Evolutionary conservation across 2,797 vertebrate species (phyloP).

Genomic region (Mallotus villosus): DNA sequence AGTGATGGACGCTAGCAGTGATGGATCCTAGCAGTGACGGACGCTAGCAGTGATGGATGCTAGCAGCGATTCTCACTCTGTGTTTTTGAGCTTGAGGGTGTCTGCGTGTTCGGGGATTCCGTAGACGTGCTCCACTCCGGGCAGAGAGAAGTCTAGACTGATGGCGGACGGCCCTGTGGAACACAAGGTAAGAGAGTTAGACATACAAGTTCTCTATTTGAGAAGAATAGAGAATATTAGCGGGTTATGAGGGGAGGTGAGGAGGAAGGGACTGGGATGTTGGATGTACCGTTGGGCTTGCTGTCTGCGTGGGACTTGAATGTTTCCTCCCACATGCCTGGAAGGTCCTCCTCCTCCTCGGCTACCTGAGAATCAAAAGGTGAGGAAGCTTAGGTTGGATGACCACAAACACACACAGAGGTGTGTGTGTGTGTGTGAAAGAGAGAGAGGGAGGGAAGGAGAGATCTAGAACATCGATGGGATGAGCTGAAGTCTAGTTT

Average conservation of each 20-base stretch:
- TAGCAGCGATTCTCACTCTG: conserved; percentile 80
- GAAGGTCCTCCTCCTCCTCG: conserved; percentile 64
- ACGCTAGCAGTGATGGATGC: not conserved
- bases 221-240: not conserved
- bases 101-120: conserved; percentile 83
- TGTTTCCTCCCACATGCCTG: conserved; percentile 80
- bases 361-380: conserved; percentile 13
- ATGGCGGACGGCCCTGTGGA: conserved; percentile 73
- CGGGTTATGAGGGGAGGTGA: not conserved
- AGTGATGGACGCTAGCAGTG: no score
- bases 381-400: not conserved
- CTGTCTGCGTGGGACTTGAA: conserved; percentile 82
- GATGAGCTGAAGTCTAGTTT: not conserved
- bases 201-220: no score
- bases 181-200: not conserved
- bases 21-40: no score
- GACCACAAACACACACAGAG: no score
- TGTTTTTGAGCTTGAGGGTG: conserved; percentile 74
- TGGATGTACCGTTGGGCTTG: conserved; percentile 75
- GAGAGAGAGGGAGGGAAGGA: not conserved
- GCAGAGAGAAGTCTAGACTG: conserved; percentile 81
- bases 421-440: no score
- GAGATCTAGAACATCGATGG: not conserved
- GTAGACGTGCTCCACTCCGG: conserved; percentile 80
- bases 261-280: not conserved